Conservation (phyloP, 2,888 invertebrate genomes). For the Epicampocera succincta region DNA sequence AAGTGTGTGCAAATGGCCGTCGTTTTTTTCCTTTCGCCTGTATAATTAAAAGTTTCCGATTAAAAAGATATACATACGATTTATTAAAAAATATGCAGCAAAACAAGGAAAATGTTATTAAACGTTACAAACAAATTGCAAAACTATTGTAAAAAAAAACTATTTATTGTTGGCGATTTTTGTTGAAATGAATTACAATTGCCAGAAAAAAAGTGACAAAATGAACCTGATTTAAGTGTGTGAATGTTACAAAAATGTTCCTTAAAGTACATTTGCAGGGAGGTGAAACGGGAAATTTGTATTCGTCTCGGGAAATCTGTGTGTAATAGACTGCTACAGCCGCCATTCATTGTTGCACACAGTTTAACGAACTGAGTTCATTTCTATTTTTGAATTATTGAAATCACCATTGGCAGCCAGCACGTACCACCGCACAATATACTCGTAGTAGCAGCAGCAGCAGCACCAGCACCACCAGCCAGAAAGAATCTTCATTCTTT, state of each 20-base stretch:
- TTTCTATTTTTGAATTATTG: conserved; percentile 81
- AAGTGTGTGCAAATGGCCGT: conserved; percentile 56
- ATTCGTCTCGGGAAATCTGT: conserved; percentile 45
- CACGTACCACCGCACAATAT: conserved; percentile 1
- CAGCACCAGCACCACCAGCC: conserved; percentile 37
- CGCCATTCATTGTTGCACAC: conserved; percentile 61
- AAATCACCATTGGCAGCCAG: conserved; percentile 67
- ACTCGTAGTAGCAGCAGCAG: conserved; percentile 40
- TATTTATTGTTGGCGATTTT: conserved; percentile 16
- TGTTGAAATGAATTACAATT: conserved; percentile 31
- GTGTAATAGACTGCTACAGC: conserved; percentile 7
- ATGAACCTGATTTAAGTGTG: conserved; percentile 37
- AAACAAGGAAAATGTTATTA: conserved; percentile 18
- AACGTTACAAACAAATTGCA: conserved; percentile 58
- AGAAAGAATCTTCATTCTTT: conserved; percentile 13
- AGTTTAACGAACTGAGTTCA: conserved; percentile 82
- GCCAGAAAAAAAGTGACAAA: conserved; percentile 8
- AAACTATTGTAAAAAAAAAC: conserved; percentile 30
- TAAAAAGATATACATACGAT: not conserved
- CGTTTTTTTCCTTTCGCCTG: conserved; percentile 9
- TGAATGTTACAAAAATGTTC: conserved; percentile 38
- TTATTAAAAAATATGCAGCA: no score
- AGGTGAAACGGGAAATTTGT: conserved; percentile 21
- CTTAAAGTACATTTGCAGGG: not conserved
- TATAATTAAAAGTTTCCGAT: conserved; percentile 23